Percentiles rank a stretch among this genome's conserved stretches.
Conservation (phyloP, 2,888 invertebrate genomes). For the Sylvicola fuscatus region DNA sequence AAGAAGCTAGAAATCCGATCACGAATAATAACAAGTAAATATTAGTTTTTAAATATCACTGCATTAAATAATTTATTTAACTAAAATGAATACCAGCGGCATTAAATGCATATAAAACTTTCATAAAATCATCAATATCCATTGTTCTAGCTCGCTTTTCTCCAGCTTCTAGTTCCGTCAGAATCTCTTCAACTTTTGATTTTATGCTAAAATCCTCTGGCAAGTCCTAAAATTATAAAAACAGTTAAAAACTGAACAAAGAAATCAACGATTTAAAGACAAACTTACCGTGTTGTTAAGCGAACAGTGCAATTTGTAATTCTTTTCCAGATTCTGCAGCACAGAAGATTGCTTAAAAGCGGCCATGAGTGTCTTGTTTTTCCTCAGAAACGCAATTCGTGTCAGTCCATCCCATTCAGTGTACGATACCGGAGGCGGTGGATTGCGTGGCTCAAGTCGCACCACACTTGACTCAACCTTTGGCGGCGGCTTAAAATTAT, state of each 20-base stretch:
- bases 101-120: slow-evolving; percentile 71
- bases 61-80: slow-evolving; percentile 5
- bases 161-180: slow-evolving; percentile 44
- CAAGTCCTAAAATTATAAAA: slow-evolving; percentile 35
- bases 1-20: too few species aligned
- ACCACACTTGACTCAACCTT: slow-evolving; percentile 99
- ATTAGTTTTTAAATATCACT: too few species aligned
- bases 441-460: slow-evolving; percentile 90
- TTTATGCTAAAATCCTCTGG: slow-evolving; percentile 66
- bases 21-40: too few species aligned
- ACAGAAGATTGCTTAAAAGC: slow-evolving; percentile 76
- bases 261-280: background rate
- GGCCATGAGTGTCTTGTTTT: slow-evolving; percentile 89
- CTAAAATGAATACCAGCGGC: slow-evolving; percentile 79
- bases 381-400: slow-evolving; percentile 82
- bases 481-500: slow-evolving; percentile 96
- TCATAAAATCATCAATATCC: slow-evolving; percentile 94
- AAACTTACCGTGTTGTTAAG: slow-evolving; percentile 63
- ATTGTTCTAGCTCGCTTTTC: slow-evolving; percentile 74
- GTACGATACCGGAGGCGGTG: slow-evolving; percentile 89
- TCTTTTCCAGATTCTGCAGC: slow-evolving; percentile 67
- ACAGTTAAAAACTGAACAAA: background rate
- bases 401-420: slow-evolving; percentile 98
- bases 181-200: slow-evolving; percentile 50
- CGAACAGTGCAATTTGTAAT: slow-evolving; percentile 77